Evolutionary conservation across 2,888 invertebrate species (phyloP).

Genomic region (Chrysolina haemoptera): DNA sequence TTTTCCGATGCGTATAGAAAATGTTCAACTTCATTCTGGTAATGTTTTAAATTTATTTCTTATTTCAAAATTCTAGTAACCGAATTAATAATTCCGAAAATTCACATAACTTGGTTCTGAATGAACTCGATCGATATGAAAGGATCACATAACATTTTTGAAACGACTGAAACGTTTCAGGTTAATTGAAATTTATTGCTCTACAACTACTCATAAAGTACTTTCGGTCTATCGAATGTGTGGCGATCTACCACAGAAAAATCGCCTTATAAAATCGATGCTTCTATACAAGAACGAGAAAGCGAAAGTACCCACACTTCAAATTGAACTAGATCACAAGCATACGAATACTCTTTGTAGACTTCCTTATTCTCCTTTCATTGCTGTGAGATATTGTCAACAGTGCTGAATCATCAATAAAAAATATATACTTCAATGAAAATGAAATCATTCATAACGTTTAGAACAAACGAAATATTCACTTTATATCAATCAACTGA

Average conservation of each 20-base stretch:
- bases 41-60: too few species aligned
- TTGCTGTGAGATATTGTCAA: background rate
- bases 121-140: background rate
- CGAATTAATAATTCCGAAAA: background rate
- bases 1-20: too few species aligned
- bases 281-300: conserved; percentile 18
- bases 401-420: background rate
- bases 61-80: background rate
- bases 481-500: too few species aligned
- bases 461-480: too few species aligned
- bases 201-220: conserved; percentile 10
- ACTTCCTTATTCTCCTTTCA: conserved; percentile 9
- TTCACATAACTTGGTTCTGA: background rate
- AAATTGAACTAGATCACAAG: conserved; percentile 4
- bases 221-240: background rate
- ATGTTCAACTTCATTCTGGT: too few species aligned
- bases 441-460: too few species aligned
- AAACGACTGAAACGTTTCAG: background rate
- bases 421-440: too few species aligned
- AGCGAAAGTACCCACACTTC: conserved; percentile 26
- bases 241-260: conserved; percentile 9
- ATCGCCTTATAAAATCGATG: conserved; percentile 9
- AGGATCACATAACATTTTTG: conserved; percentile 14
- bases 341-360: background rate
- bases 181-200: conserved; percentile 23